These are phyloP conservation scores for Uloborus plumipes DNA, from an alignment of 2,888 invertebrate genomes.

Conservation along the genomic window DNA sequence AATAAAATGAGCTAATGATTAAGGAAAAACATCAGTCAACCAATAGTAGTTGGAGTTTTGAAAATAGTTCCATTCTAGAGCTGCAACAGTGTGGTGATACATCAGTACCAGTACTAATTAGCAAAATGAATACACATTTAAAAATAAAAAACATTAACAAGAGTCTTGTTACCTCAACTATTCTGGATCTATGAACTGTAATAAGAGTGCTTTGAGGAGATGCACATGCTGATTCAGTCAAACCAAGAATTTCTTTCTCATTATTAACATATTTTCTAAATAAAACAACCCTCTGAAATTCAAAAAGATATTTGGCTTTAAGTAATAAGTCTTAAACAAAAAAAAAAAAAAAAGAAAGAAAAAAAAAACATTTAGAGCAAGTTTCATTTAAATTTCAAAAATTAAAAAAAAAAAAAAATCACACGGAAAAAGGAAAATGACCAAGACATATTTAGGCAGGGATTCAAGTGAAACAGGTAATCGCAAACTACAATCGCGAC, in stretches of 20 bases:
- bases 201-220: constrained; percentile 89
- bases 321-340: background rate
- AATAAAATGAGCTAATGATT: too few relatives aligned
- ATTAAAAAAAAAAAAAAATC: background rate
- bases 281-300: constrained; percentile 81
- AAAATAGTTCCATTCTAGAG: too few relatives aligned
- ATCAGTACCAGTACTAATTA: too few relatives aligned
- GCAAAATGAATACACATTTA: too few relatives aligned
- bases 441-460: background rate
- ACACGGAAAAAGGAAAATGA: background rate
- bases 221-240: constrained; percentile 88
- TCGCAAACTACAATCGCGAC: too few relatives aligned
- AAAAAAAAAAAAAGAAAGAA: background rate
- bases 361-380: background rate
- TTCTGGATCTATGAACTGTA: constrained; percentile 84
- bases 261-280: constrained; percentile 94
- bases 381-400: background rate
- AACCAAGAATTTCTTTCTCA: constrained; percentile 88
- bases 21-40: too few relatives aligned
- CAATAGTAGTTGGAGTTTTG: too few relatives aligned
- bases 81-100: too few relatives aligned
- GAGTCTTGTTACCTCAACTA: constrained; percentile 72
- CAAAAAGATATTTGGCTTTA: background rate
- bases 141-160: background rate
- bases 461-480: too few relatives aligned